Conservation (phyloP, 2,888 invertebrate species). For the Tachina fera region DNA sequence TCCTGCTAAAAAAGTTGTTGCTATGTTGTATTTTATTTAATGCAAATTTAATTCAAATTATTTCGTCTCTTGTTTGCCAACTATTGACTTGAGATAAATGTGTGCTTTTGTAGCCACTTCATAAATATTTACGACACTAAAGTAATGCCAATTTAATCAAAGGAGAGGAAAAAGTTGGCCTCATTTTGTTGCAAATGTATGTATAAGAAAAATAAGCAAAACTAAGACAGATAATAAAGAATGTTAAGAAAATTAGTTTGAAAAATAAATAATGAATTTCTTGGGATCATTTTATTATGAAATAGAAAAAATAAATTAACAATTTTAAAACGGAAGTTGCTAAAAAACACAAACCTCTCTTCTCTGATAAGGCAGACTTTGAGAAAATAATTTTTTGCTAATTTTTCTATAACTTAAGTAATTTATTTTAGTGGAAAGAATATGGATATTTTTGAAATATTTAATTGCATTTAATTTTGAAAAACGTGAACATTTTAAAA, state of each 20-base stretch:
- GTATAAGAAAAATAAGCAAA: background rate
- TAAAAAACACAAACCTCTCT: too few relatives aligned
- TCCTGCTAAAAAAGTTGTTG: too few relatives aligned
- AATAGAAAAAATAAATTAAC: too few relatives aligned
- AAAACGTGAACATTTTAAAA: too few relatives aligned
- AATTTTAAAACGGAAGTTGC: too few relatives aligned
- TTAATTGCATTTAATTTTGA: too few relatives aligned
- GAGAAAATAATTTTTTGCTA: too few relatives aligned
- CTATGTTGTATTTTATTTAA: slow-evolving; percentile 10
- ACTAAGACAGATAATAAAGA: background rate
- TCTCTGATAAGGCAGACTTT: too few relatives aligned
- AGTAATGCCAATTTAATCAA: slow-evolving; percentile 64
- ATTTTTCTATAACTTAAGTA: too few relatives aligned
- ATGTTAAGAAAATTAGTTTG: background rate
- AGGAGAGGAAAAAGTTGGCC: slow-evolving; percentile 55
- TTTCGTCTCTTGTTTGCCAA: slow-evolving; percentile 54
- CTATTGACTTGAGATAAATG: slow-evolving; percentile 22
- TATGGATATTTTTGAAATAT: too few relatives aligned
- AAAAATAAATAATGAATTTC: background rate
- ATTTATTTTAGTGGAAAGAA: too few relatives aligned
- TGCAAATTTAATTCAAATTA: slow-evolving; percentile 24
- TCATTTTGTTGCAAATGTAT: slow-evolving; percentile 18
- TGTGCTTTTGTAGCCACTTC: slow-evolving; percentile 36
- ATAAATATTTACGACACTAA: slow-evolving; percentile 67
- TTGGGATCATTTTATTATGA: too few relatives aligned